Evolutionary conservation across 2,797 vertebrate species (phyloP).

Genomic region (Syngnathus acus): DNA sequence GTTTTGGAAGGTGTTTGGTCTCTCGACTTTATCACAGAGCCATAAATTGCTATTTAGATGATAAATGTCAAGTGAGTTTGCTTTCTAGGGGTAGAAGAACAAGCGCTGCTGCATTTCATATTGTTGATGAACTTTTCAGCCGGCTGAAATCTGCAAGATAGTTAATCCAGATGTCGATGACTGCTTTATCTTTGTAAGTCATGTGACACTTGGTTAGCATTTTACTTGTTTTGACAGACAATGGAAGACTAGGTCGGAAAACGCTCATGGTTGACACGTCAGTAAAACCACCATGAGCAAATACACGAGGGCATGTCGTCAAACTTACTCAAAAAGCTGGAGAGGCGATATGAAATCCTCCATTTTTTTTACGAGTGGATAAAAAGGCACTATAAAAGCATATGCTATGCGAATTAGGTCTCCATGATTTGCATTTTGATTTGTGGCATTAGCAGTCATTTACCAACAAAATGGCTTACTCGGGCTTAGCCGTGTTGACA

Average conservation of each 20-base stretch:
- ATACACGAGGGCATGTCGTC: no score
- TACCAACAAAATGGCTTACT: conserved; percentile 52
- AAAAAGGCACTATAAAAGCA: background rate
- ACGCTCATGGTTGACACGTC: no score
- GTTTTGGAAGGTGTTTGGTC: background rate
- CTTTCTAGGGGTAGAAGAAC: conserved; percentile 28
- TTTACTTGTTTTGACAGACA: no score
- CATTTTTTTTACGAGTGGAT: conserved; percentile 8
- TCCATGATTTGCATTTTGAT: conserved; percentile 47
- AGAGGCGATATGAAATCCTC: conserved; percentile 29
- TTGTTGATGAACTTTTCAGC: conserved; percentile 41
- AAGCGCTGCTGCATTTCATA: conserved; percentile 46
- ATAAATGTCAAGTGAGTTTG: conserved; percentile 54
- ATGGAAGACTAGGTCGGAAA: no score
- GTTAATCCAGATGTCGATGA: background rate
- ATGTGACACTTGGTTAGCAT: no score
- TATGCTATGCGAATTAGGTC: conserved; percentile 25
- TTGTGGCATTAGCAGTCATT: conserved; percentile 39
- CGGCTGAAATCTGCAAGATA: conserved; percentile 26
- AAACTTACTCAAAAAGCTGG: no score
- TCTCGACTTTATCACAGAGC: conserved; percentile 45
- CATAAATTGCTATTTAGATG: conserved; percentile 42
- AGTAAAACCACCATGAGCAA: no score
- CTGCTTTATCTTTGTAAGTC: no score
- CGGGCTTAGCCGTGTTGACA: conserved; percentile 34